Evolutionary conservation across 2,888 invertebrate genomes (phyloP).

Genomic region (Cerastis rubricosa): DNA sequence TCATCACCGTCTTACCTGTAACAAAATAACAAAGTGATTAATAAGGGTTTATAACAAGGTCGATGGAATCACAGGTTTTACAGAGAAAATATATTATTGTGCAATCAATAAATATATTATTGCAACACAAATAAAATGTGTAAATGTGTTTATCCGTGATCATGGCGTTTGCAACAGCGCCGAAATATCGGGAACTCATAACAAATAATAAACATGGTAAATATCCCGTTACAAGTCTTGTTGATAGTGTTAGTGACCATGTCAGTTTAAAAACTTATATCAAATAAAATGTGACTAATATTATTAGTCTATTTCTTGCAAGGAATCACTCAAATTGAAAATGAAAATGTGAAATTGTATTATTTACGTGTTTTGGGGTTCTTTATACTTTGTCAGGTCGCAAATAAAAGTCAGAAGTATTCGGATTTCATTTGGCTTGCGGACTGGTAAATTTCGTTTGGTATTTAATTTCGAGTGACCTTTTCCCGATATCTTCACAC

Average conservation of each 20-base stretch:
- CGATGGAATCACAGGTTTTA: slow-evolving; percentile 26
- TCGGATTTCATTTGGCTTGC: background rate
- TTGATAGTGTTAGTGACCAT: too few relatives aligned
- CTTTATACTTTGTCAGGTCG: background rate
- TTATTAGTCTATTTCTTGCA: background rate
- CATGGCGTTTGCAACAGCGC: too few relatives aligned
- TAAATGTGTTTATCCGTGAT: too few relatives aligned
- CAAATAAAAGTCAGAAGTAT: background rate
- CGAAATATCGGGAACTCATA: too few relatives aligned
- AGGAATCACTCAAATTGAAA: background rate
- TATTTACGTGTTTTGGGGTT: background rate
- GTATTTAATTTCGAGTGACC: background rate
- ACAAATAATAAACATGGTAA: too few relatives aligned
- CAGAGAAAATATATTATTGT: slow-evolving; percentile 31
- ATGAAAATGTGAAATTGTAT: background rate
- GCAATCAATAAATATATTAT: slow-evolving; percentile 22
- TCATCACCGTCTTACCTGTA: slow-evolving; percentile 57
- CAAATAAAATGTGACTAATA: slow-evolving; percentile 21
- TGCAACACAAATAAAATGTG: slow-evolving; percentile 7
- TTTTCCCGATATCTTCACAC: background rate
- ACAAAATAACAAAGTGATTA: slow-evolving; percentile 56
- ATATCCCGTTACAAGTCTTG: too few relatives aligned
- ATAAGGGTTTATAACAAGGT: slow-evolving; percentile 18
- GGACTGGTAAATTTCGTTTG: background rate
- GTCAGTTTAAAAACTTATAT: too few relatives aligned